Evolutionary conservation across 2,113 vertebrate genomes (phyloP).

Genomic region (Stigmatopora nigra): DNA sequence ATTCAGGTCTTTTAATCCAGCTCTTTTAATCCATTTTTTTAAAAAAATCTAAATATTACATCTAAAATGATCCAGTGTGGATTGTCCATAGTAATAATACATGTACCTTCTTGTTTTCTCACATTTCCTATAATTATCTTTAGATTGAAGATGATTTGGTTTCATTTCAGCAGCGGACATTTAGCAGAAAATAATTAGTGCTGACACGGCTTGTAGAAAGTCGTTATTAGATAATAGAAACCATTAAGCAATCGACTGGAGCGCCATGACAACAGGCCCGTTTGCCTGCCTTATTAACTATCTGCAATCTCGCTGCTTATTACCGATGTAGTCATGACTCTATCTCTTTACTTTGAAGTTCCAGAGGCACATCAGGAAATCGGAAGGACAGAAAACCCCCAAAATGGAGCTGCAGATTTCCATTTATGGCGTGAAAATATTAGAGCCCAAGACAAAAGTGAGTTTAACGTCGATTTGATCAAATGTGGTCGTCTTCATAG

Average conservation of each 20-base stretch:
- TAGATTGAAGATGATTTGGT: neutral
- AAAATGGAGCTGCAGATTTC: conserved; percentile 97
- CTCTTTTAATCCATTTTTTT: too few relatives aligned
- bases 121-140: neutral
- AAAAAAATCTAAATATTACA: too few relatives aligned
- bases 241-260: neutral
- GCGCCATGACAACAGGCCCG: neutral
- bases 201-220: neutral
- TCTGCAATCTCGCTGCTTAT: neutral
- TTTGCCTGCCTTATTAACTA: neutral
- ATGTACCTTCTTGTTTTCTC: neutral
- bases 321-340: neutral
- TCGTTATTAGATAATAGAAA: neutral
- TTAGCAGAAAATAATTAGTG: neutral
- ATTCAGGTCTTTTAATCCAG: too few relatives aligned
- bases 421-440: conserved; percentile 96
- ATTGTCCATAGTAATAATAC: neutral
- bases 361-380: conserved; percentile 98
- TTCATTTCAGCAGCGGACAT: neutral
- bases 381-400: conserved; percentile 92
- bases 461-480: conserved; percentile 25
- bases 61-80: too few relatives aligned
- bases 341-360: conserved; percentile 67
- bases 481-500: neutral
- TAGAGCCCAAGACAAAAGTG: conserved; percentile 94